Base-by-base conservation (phyloP, 2,797 vertebrate genomes). In the Petrocephalus schoutedeni region DNA sequence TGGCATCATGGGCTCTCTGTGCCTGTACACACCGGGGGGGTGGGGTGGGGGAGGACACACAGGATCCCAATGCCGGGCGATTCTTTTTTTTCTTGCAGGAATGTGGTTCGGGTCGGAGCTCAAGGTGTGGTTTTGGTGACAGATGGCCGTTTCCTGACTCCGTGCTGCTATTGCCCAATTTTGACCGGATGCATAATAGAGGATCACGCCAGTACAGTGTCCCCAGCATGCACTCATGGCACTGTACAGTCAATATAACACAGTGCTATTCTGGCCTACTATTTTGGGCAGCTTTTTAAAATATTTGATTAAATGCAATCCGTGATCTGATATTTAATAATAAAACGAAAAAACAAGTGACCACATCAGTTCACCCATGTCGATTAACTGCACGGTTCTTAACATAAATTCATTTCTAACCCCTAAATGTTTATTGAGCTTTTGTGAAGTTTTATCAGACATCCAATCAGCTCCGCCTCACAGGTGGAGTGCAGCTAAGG, bases 111-210 rank as follows among this genome's bases (percentile, higher is more conserved):
- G 67, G 32, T 41, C 0, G 28, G 16, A 41, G 36, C 67, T 77
- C 71, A 77, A 77, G 71, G 71, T 77, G 36, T 45, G 71, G 32
- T 77, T 77, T 77, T 77, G 71, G 71, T 45, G 36, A 77, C 71
- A 77, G 71, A 77, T 77, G 71, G 71, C 36, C 71, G 36, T 32
- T 77, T 77, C 71, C 71, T 36, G 71, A 77, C 71, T 77, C 71
- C 12, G 36, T 77, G 32, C 36, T 45, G 36, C 32, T 36, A 77
- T 36, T 77, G 36, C 32, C 71, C 36, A 16, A 32, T 77, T 77
- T 32, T 77, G 36, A 77, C 36, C 36, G 5, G 32, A 77, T 32
- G 32, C 16, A 77, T 32, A 45, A 8, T 41, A 41, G 41, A 19
- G 16, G 71, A 77, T 77, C 61, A 32, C 23, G 10, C 23, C 61